Evolutionary conservation across 2,797 vertebrate species (phyloP).

Genomic region (Cyprinella venusta): DNA sequence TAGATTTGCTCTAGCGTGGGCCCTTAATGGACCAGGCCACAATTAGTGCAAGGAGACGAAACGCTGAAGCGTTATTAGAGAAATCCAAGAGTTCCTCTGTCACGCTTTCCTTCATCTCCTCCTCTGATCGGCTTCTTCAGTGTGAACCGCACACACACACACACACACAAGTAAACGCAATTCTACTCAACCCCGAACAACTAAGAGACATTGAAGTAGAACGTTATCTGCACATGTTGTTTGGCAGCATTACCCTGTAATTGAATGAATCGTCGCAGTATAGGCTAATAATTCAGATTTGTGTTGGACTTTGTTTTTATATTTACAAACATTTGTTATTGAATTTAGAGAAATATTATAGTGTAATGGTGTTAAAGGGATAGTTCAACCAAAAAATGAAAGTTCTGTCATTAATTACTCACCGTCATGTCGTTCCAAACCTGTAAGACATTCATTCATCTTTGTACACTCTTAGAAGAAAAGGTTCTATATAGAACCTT

Average conservation of each 20-base stretch:
- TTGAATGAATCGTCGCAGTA: too few relatives aligned
- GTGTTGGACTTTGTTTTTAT: too few relatives aligned
- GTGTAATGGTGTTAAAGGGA: too few relatives aligned
- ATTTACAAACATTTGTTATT: too few relatives aligned
- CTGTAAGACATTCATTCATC: too few relatives aligned
- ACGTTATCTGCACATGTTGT: neutral
- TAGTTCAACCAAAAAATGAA: too few relatives aligned
- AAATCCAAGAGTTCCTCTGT: constrained; percentile 71
- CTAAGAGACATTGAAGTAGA: neutral
- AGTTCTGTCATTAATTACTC: too few relatives aligned
- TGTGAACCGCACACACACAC: neutral
- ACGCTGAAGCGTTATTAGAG: constrained; percentile 79
- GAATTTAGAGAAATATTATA: too few relatives aligned
- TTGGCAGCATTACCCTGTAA: neutral
- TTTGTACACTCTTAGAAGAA: too few relatives aligned
- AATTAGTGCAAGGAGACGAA: constrained; percentile 74
- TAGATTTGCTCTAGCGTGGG: constrained; percentile 82
- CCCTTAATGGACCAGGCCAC: constrained; percentile 80
- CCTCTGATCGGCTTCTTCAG: neutral
- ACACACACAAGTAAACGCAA: neutral
- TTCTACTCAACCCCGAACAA: neutral
- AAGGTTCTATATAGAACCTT: too few relatives aligned
- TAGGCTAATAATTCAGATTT: too few relatives aligned
- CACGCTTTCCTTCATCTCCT: neutral
- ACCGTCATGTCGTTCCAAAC: too few relatives aligned